Evolutionary conservation across 2,888 invertebrate genomes (phyloP), one percentile per base, ranked within the genome.

Genomic region (Drosophila nigritarsus): DNA sequence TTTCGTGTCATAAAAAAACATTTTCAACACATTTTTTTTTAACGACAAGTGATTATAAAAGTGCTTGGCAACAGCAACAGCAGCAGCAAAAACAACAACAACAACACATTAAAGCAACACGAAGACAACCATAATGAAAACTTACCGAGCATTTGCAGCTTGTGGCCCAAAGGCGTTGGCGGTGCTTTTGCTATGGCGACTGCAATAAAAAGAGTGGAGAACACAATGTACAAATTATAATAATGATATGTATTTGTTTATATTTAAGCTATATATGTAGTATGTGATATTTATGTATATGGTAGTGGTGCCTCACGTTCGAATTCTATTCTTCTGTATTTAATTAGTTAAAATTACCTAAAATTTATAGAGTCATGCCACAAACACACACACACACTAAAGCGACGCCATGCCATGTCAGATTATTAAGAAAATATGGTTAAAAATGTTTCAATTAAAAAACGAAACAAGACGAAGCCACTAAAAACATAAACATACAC

Each of bases 401-500:
- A 73, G 75, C 78, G 87, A 86, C 82, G 86, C 86, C 87, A 83
- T 83, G 88, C 83, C 88, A 86, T 84, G 86, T 86, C 83, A 74
- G 80, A 84, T 87, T 87, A 87, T 88, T 88, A 88, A 75, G 84
- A 83, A 84, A 88, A 88, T 87, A 85, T 87, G 87, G 87, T 80
- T 83, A 87, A 83, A 88, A 87, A 87, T 88, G 87, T 88, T 87
- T 87, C 87, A 87, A 87, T 87, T 87, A 88, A 86, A 72, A 75
- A 77, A 61, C 69, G 71, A 78, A 82, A 79, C 77, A 80, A 80
- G 71, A 76, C 67, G 73, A 75, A 70, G 69, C 78, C 69, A 82
- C 69, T 70, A 75, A 78, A 68, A 68, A 74, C 66, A 66, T 27
- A 59, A 54, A 54, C 40, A 45, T 49, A 42, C 15, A 42, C 54